Base-by-base conservation (phyloP, 2,888 invertebrate genomes). In the Cantharis lateralis region DNA sequence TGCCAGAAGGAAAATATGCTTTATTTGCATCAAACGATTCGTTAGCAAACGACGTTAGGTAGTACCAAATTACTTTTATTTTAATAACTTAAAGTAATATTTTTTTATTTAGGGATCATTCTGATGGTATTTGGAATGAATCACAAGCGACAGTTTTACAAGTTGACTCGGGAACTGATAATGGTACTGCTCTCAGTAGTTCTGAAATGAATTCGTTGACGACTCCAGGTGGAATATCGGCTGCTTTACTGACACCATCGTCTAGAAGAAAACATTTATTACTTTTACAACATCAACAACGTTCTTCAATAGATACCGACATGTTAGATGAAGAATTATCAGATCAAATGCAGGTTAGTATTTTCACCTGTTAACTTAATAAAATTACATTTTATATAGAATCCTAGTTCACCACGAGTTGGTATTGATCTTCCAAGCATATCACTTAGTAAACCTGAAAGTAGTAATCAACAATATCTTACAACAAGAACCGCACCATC, bases 121-220 rank as follows among this genome's bases (percentile, higher is more conserved):
- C 95, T 68, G 96, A 96, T 86, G 94, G 95, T 70, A 93, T 95
- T 84, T 96, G 96, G 95, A 96, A 96, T 88, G 96, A 96, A 89
- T 96, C 96, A 11, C 96, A 96, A 89, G 93, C 94, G 10, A 96
- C 95, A 0, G 95, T 96, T 15, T 89, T 95, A 48, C 95, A 94
- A 88, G 92, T 92, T 1, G 95, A 95, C 85, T 92, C 93, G 15
- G 92, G 92, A 63, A 92, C 92, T 15, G 92, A 92, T 83, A 92
- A 92, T 86, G 92, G 92, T 62, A 91, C 92, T 1, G 90, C 91
- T 0, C 87, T 92, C 73, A 89, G 89, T 80, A 88, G 88, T 80
- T 89, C 89, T 4, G 90, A 90, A 80, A 85, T 89, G 83, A 83
- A 84, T 32, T 87, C 87, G 72, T 82, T 88, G n/a, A 85, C 87